A percentile compares a stretch with the other conserved stretches of the same genome.
These are phyloP conservation scores for Esox niger DNA, from an alignment of 2,113 vertebrate genomes.

Conservation along the genomic window DNA sequence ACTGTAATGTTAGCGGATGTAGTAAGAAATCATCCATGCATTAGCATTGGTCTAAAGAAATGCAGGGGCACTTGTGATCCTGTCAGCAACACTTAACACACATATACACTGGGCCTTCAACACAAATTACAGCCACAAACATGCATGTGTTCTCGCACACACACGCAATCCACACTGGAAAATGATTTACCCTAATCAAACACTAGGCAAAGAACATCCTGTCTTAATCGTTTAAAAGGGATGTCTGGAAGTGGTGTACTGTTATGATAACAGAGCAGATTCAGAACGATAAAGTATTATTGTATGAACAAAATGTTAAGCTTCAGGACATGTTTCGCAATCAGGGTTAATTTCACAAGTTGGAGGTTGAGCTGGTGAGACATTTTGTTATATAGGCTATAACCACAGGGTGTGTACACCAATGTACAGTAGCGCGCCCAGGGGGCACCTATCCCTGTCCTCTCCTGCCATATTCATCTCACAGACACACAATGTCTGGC, in stretches of 20 bases:
- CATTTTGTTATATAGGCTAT: not conserved
- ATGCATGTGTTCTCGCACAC: not conserved
- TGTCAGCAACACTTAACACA: not conserved
- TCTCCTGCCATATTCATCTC: not conserved
- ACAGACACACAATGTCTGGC: not conserved
- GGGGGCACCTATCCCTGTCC: not conserved
- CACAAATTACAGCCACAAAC: not conserved
- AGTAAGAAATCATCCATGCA: conserved; percentile 1
- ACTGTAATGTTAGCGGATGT: not conserved
- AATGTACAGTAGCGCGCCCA: not conserved
- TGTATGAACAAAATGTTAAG: not conserved
- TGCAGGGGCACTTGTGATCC: conserved; percentile 1
- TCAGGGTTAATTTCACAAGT: not conserved
- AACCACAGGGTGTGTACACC: not conserved
- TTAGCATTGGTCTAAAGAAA: conserved; percentile 1
- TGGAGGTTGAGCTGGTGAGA: not conserved
- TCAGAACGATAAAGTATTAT: not conserved
- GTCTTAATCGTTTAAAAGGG: not conserved
- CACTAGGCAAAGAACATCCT: not conserved
- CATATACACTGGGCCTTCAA: not conserved
- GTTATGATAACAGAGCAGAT: not conserved
- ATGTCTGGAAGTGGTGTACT: not conserved
- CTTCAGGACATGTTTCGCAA: not conserved
- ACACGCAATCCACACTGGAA: not conserved
- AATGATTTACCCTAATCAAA: not conserved